Evolutionary conservation across 2,888 invertebrate genomes (phyloP), one percentile per base, ranked within the genome.

Genomic region (Metacarcinus magister): DNA sequence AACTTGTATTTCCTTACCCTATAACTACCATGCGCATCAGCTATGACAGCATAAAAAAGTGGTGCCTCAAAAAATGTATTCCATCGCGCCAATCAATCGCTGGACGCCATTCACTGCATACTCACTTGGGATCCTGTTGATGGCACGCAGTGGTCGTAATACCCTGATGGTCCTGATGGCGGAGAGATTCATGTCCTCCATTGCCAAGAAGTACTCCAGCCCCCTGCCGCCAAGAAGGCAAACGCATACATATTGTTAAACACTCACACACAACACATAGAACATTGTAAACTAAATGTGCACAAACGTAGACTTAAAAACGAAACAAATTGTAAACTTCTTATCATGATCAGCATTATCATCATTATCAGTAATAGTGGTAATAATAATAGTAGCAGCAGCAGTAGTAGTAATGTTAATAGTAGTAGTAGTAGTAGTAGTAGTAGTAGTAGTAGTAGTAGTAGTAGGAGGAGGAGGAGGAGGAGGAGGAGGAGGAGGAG

Each of bases 61-160:
- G 0, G 39, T 39, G 39, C 39, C 39, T 39, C 39, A 39, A 39
- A 39, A 39, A 39, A 39, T 39, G 39, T 39, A 39, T 39, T 39
- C 39, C 39, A 39, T 39, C 2, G 39, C 39, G 39, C 39, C 2
- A 39, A 39, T 39, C 39, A 39, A 39, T 39, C 39, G 39, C 39
- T 39, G 39, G 39, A 39, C 39, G 39, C 2, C 39, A 39, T 39
- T 39, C 39, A 39, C 39, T 39, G 39, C 39, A 44, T 0, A 98
- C 99, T 99, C 98, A 99, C 99, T 99, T 97, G 99, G 99, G 98
- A 99, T 99, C 98, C 99, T 98, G 98, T 99, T 99, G 98, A 99
- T 99, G 97, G 99, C 99, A 97, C 99, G 98, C 97, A 99, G 98
- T 93, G 99, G 99, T 97, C 99, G 98, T 97, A 99, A 98, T 97